Evolutionary conservation across 2,888 invertebrate genomes (phyloP).

Genomic region (Leucania comma): DNA sequence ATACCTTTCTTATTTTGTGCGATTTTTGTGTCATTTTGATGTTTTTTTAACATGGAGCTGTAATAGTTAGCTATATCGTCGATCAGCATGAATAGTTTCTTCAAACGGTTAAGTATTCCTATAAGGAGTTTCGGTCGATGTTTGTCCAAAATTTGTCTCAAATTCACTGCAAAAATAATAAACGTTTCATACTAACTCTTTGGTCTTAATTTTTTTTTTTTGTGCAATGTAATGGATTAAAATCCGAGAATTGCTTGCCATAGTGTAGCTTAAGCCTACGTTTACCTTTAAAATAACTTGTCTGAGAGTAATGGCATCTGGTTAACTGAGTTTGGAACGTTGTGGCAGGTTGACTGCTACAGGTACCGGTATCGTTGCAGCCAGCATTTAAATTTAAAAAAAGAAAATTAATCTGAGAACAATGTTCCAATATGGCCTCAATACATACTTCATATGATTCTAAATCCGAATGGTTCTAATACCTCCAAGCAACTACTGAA

Average conservation of each 20-base stretch:
- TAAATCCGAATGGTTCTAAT: too few species aligned
- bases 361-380: too few species aligned
- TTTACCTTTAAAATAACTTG: too few species aligned
- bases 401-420: not conserved
- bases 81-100: conserved; percentile 29
- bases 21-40: not conserved
- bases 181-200: not conserved
- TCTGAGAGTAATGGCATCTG: too few species aligned
- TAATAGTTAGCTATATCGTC: conserved; percentile 40
- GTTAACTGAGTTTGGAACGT: too few species aligned
- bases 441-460: too few species aligned
- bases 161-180: conserved; percentile 70
- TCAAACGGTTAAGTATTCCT: conserved; percentile 19
- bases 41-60: conserved; percentile 21
- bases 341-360: too few species aligned
- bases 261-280: too few species aligned
- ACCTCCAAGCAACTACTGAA: too few species aligned
- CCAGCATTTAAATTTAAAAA: too few species aligned
- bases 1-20: conserved; percentile 13
- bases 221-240: not conserved
- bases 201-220: not conserved
- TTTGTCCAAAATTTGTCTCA: conserved; percentile 56
- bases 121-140: not conserved
- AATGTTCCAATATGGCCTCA: not conserved
- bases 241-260: not conserved